These are phyloP conservation scores for human (Homo sapiens) DNA, from an alignment of 2,113 vertebrate species.

Conservation along the genomic window GRCh38 chr16:25465501-25466000, in stretches of 20 bases:
- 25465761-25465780: not conserved
- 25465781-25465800: not conserved
- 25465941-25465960: too few relatives aligned
- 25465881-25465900: not conserved
- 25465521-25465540: not conserved
- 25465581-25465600: not conserved
- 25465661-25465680: not conserved
- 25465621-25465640: not conserved
- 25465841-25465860: not conserved
- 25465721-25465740: not conserved
- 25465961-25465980: not conserved
- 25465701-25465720: not conserved
- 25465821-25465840: not conserved
- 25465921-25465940: not conserved
- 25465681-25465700: not conserved
- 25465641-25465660: not conserved
- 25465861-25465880: not conserved
- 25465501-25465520: not conserved
- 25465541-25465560: not conserved
- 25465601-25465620: not conserved
- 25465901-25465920: not conserved
- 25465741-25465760: not conserved
- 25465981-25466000: not conserved
- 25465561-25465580: not conserved
- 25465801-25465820: not conserved